Base-by-base conservation (phyloP, 2,797 vertebrate genomes). In the Sphenopsis melanotis region DNA sequence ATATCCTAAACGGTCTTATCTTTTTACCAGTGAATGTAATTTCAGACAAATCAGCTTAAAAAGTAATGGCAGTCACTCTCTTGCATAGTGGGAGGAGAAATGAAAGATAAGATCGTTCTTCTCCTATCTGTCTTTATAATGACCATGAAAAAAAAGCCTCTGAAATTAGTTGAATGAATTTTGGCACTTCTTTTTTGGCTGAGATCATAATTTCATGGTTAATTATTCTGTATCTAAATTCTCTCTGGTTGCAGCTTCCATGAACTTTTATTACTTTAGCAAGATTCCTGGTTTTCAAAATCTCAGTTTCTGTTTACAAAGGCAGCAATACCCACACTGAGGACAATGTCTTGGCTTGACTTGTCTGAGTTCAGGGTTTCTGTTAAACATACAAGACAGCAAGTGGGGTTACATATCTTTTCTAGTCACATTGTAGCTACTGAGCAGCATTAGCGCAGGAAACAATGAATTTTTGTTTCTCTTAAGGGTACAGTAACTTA, bases 131-230 rank as follows among this genome's bases (percentile, higher is more conserved):
- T 65, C 68, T 91, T 92, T 93, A 90, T 93, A 88, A 96, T 70
- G 66, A 56, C 80, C 69, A 44, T 56, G n/a, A 80, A 92, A 91
- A 91, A 93, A 87, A 92, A 86, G 12, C 46, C 55, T 77, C 91
- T 82, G 87, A 94, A 95, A 96, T 95, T 60, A 93, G 70, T 22
- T 91, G 92, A 93, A 92, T 90, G 92, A 91, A 86, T 93, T 77
- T 84, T 78, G 66, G 76, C 79, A 94, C 55, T 88, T 65, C 53
- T 94, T 94, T 95, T 83, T 81, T 95, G 87, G 56, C 66, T 34
- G 34, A 83, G 74, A 90, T 84, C 46, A 84, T 77, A 22, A 82
- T 94, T 96, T 95, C 84, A 87, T 86, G 66, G 89, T 88, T 94
- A 96, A 91, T 93, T 95, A 91, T 88, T 96, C 69, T 69, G 21